These are phyloP conservation scores for Cyphomyrus discorhynchus DNA, from an alignment of 2,113 vertebrate species.

Conservation along the genomic window DNA sequence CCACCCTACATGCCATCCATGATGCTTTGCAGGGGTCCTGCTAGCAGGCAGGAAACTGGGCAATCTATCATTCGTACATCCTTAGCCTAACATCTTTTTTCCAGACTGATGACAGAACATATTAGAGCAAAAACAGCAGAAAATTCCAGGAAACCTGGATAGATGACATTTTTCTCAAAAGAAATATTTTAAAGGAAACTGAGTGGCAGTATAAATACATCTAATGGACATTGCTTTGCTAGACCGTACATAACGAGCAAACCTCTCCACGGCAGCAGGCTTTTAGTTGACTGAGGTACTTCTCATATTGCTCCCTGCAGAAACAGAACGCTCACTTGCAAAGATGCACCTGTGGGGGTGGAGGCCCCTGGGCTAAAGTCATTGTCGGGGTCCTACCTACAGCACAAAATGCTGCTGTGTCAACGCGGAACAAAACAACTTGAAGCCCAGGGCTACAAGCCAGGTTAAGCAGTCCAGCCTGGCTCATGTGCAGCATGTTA, in stretches of 20 bases:
- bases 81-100: slow-evolving; percentile 47
- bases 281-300: neutral
- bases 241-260: neutral
- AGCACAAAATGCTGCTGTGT: neutral
- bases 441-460: neutral
- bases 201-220: neutral
- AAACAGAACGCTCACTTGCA: neutral
- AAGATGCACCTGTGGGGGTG: neutral
- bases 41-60: slow-evolving; percentile 56
- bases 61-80: slow-evolving; percentile 43
- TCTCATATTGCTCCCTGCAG: neutral
- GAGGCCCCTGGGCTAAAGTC: neutral
- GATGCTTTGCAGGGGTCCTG: slow-evolving; percentile 47
- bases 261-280: neutral
- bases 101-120: slow-evolving; percentile 50
- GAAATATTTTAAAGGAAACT: neutral
- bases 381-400: neutral
- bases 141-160: slow-evolving; percentile 67
- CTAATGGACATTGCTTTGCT: neutral
- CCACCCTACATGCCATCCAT: neutral
- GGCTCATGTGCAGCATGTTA: neutral
- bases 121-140: slow-evolving; percentile 64
- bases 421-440: neutral
- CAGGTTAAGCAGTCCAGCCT: neutral
- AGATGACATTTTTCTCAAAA: slow-evolving; percentile 31